Base-by-base conservation (phyloP, 2,888 invertebrate genomes). In the Nomada hirtipes region DNA sequence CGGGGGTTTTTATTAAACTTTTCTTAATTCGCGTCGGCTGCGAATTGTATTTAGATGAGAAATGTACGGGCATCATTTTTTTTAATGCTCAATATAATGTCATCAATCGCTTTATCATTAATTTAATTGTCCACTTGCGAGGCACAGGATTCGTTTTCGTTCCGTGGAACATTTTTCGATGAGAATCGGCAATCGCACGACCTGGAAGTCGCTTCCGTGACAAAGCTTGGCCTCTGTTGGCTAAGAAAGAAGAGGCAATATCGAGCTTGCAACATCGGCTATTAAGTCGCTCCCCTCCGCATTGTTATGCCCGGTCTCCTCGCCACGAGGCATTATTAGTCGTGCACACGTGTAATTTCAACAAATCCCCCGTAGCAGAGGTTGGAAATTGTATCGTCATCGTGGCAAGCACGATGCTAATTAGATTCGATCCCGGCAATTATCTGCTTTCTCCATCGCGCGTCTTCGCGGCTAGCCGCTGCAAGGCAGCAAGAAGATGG, bases 371-470 rank as follows among this genome's bases (percentile, higher is more conserved):
- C 20, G 26, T 26, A 53, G 76, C 71, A 42, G 47, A 47, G 50
- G 26, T 26, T 68, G 50, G 57, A 63, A 63, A 79, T 72, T 59
- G 55, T 70, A 61, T 57, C 57, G 61, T 63, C 60, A 76, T 61
- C 44, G 52, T 44, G 61, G 36, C 85, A 80, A 68, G 73, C 78
- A 84, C 83, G 81, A 82, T 88, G 85, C 83, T 90, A 89, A 91
- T 90, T 90, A 88, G 88, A 89, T 87, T 77, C 87, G 89, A 88
- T 89, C 88, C 60, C 86, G 82, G 84, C 85, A 88, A 91, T 90
- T 90, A 91, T 87, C 87, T 82, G 85, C 89, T 90, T 91, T 91
- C 89, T 82, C 83, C 90, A 86, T 91, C 88, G 89, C 86, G 85
- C 87, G 88, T 85, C 83, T 75, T 76, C 82, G 74, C 77, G 67